Evolutionary conservation across 1,140 invertebrate species (phyloP).

Genomic region (Zaprionus ghesquierei): DNA sequence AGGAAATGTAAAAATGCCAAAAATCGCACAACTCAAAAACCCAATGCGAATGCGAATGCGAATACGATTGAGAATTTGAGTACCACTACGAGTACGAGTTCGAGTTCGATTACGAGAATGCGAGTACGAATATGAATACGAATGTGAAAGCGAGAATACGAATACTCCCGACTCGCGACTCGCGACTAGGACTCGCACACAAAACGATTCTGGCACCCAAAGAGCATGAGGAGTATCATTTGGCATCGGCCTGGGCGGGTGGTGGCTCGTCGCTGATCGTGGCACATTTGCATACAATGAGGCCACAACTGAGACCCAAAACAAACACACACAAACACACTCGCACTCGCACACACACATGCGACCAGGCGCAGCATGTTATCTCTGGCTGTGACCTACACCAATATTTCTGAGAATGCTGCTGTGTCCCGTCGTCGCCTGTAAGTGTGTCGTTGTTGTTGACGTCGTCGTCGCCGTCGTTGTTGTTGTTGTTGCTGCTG

Average conservation of each 20-base stretch:
- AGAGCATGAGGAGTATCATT: constrained; percentile 54
- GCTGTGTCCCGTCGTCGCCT: constrained; percentile 75
- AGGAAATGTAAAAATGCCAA: constrained; percentile 80
- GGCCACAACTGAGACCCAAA: constrained; percentile 61
- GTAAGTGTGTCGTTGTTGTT: constrained; percentile 77
- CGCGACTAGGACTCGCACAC: constrained; percentile 46
- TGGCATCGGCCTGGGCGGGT: constrained; percentile 63
- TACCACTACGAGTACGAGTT: not conserved
- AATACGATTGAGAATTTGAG: not conserved
- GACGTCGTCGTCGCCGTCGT: constrained; percentile 48
- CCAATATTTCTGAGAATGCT: constrained; percentile 83
- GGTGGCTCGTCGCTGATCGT: constrained; percentile 67
- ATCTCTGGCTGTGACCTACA: constrained; percentile 83
- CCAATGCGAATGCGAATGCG: constrained; percentile 30
- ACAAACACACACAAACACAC: constrained; percentile 19
- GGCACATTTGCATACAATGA: constrained; percentile 83
- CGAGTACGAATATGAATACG: not conserved
- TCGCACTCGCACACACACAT: constrained; percentile 10
- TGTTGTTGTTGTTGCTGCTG: constrained; percentile 51
- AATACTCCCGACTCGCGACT: constrained; percentile 1
- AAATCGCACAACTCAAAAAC: constrained; percentile 78
- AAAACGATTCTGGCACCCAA: constrained; percentile 81
- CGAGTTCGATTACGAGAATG: not conserved
- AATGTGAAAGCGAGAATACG: not conserved
- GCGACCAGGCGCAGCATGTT: constrained; percentile 69